phyloP scores from a whole-genome alignment of 1,140 invertebrate genomes.

The Hycleus phaleratus region DNA sequence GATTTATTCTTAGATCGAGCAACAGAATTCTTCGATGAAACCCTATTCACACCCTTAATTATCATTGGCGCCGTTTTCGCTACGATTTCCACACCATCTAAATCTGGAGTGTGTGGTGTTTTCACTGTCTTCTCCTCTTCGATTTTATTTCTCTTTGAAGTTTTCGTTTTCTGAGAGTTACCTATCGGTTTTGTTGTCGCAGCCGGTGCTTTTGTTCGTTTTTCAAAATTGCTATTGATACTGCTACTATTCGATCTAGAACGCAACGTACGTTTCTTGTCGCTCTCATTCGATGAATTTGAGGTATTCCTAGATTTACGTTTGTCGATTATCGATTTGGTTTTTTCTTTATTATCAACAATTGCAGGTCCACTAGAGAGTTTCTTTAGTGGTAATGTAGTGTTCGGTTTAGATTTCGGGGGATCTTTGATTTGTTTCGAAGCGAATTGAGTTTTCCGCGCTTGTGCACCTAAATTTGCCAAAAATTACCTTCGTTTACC shows the following conservation, averaged over 20 bases:
- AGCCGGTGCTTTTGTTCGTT: constrained; percentile 1
- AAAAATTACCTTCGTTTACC: not conserved
- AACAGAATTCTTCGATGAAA: not conserved
- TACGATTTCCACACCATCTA: no score
- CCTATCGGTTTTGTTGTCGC: not conserved
- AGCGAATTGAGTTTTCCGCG: not conserved
- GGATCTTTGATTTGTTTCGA: constrained; percentile 8
- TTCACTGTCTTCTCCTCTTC: not conserved
- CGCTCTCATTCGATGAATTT: not conserved
- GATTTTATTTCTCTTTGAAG: no score
- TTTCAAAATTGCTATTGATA: not conserved
- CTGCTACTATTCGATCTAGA: not conserved
- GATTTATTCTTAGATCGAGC: not conserved
- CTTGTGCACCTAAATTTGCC: not conserved
- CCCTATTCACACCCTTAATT: no score
- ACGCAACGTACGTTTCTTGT: not conserved
- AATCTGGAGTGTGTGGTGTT: not conserved
- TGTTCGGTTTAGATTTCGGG: constrained; percentile 8
- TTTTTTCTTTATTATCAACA: constrained; percentile 4
- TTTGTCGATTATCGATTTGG: constrained; percentile 11
- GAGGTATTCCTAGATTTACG: not conserved
- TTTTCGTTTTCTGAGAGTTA: not conserved
- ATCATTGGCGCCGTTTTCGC: no score
- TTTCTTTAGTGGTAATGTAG: constrained; percentile 6
- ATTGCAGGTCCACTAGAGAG: not conserved